A percentile compares a stretch with the other conserved stretches of the same genome.
Conservation (phyloP, 2,113 vertebrate genomes). For the Oncorhynchus nerka region DNA sequence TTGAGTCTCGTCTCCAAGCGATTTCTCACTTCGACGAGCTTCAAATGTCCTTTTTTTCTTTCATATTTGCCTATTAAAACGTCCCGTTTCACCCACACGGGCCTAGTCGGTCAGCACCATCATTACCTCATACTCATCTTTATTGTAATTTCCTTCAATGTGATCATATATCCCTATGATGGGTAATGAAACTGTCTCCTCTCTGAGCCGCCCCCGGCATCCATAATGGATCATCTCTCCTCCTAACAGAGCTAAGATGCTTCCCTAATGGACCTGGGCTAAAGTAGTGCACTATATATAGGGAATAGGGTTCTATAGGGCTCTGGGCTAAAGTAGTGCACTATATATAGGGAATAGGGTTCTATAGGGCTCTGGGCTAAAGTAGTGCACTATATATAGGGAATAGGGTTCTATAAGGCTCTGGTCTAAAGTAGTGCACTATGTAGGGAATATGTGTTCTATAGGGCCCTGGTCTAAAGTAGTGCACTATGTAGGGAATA, state of each 20-base stretch:
- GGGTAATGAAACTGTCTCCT: slow-evolving; percentile 40
- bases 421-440: too few species aligned
- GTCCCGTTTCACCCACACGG: background rate
- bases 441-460: too few species aligned
- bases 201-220: slow-evolving; percentile 15
- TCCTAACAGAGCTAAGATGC: background rate
- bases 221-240: slow-evolving; percentile 37
- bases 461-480: too few species aligned
- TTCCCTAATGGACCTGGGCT: background rate
- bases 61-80: slow-evolving; percentile 29
- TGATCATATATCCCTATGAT: slow-evolving; percentile 49
- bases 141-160: slow-evolving; percentile 43
- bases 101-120: slow-evolving; percentile 19
- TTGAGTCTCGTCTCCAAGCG: too few species aligned
- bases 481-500: too few species aligned
- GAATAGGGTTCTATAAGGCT: too few species aligned
- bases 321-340: too few species aligned
- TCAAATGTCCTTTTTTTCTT: slow-evolving; percentile 15
- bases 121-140: slow-evolving; percentile 32
- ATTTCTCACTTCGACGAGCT: slow-evolving; percentile 14
- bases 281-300: too few species aligned
- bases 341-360: too few species aligned
- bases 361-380: too few species aligned
- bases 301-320: too few species aligned
- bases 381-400: too few species aligned